Evolutionary conservation across 1,140 invertebrate genomes (phyloP), one percentile per base, ranked within the genome.

Genomic region (Scaptomyza hsui): DNA sequence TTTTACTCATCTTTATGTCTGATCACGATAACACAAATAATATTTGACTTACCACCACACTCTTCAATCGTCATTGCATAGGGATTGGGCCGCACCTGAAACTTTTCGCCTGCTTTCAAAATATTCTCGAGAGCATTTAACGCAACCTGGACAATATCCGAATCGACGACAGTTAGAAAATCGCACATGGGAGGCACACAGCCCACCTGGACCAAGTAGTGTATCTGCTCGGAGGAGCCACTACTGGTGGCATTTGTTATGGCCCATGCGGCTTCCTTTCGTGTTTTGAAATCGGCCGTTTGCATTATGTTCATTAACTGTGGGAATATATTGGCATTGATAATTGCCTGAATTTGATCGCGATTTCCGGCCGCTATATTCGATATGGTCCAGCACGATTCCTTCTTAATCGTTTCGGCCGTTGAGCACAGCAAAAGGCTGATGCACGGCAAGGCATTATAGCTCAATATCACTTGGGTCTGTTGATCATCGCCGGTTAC

Each of bases 191-290:
- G 98, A n/a, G 96, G 95, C 79, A 99, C 98, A 90, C 97, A 98
- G 42, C 96, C 95, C 90, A 90, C 71, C 21, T 90, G 57, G 4
- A 91, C 91, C 42, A 91, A 52, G 74, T 95, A 97, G 93, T 95
- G 94, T 78, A 99, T 98, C 93, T 99, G 98, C 80, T 97, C 97
- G 1, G 97, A 95, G 1, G 96, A 97, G 15, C 98, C 98, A 21
- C 98, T 98, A 62, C 97, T 98, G 1, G 98, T 99, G 0, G 98
- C 97, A 92, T 99, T 99, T 1, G 98, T 99, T 52, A 99, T 98
- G 4, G 98, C 98, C 98, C 98, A 99, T 0, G 98, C 98, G 1
- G 97, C 98, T 93, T 99, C 98, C 93, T 99, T 99, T 71, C 97
- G 94, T 9, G 98, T 99, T 92, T 99, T 99, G 89, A 98, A 99